Evolutionary conservation across 2,797 vertebrate genomes (phyloP).

Genomic region (Pteropus rufus): DNA sequence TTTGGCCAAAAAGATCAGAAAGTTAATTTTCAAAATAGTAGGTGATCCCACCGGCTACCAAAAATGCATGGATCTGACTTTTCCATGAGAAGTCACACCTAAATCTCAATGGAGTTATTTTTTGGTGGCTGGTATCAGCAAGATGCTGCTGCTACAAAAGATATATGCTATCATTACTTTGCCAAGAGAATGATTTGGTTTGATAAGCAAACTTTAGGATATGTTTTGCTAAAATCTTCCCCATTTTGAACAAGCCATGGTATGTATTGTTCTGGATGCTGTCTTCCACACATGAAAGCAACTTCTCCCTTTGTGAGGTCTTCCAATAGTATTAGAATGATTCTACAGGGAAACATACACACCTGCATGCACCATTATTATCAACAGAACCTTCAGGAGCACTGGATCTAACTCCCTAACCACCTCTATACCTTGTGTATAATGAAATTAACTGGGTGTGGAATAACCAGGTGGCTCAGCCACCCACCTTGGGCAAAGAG

Average conservation of each 20-base stretch:
- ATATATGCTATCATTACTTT: not conserved
- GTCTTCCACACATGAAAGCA: not conserved
- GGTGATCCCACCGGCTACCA: not conserved
- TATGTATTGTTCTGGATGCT: not conserved
- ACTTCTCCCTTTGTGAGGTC: not conserved
- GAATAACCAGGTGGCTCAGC: not conserved
- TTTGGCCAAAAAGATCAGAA: conserved; percentile 15
- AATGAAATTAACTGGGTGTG: not conserved
- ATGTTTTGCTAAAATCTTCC: not conserved
- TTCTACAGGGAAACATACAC: not conserved
- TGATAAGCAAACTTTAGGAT: not conserved
- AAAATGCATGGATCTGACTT: not conserved
- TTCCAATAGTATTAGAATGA: not conserved
- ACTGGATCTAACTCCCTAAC: not conserved
- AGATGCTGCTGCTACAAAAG: not conserved
- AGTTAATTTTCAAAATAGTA: conserved; percentile 21
- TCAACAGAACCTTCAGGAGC: not conserved
- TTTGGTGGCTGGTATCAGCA: not conserved
- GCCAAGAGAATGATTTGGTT: not conserved
- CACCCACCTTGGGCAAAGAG: not conserved
- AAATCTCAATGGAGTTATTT: not conserved
- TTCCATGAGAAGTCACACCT: not conserved
- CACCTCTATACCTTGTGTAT: not conserved
- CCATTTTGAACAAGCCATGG: not conserved
- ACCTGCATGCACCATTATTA: not conserved